These are phyloP conservation scores for Malurus cyaneus DNA, from an alignment of 2,113 vertebrate genomes.

Conservation along the genomic window DNA sequence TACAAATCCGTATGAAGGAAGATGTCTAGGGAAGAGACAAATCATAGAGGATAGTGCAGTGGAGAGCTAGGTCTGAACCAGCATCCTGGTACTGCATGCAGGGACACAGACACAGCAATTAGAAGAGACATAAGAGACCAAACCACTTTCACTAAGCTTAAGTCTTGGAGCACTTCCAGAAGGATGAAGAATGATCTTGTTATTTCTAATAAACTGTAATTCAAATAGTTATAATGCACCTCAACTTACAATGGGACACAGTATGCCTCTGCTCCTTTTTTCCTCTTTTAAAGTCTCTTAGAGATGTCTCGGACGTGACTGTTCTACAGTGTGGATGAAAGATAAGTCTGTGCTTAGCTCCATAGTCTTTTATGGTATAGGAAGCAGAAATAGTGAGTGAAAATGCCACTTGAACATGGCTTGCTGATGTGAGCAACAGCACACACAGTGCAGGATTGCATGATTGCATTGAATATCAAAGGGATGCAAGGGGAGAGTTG, in stretches of 20 bases:
- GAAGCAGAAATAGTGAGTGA: not conserved
- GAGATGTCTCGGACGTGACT: not conserved
- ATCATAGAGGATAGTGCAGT: not conserved
- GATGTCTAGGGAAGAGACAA: not conserved
- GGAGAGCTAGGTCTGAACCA: not conserved
- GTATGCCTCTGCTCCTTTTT: not conserved
- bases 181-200: not conserved
- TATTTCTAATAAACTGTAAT: not conserved
- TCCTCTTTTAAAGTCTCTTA: not conserved
- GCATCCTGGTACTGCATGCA: not conserved
- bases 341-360: not conserved
- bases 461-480: not conserved
- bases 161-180: not conserved
- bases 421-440: not conserved
- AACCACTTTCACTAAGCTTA: not conserved
- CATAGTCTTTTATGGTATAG: not conserved
- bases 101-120: not conserved
- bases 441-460: not conserved
- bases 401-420: not conserved
- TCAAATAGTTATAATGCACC: not conserved
- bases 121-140: not conserved
- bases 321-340: not conserved
- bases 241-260: not conserved
- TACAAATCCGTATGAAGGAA: not conserved
- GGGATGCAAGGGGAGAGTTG: not conserved